Evolutionary conservation across 2,113 vertebrate species (phyloP).

Genomic region (Enhydra lutris): DNA sequence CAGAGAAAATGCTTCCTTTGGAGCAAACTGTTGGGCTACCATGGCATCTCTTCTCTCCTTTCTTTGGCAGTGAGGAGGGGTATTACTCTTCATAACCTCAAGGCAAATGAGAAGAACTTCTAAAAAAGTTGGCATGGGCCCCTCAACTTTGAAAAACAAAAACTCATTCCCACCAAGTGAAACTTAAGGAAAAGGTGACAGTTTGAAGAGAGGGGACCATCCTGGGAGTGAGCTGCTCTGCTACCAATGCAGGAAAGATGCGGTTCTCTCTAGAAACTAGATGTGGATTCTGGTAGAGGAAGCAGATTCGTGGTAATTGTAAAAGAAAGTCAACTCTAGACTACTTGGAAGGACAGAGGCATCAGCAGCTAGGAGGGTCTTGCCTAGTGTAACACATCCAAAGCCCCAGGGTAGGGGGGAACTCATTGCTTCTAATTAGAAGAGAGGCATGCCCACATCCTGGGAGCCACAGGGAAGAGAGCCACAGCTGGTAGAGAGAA

Average conservation of each 20-base stretch:
- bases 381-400: not conserved
- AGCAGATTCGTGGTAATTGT: not conserved
- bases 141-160: not conserved
- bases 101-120: not conserved
- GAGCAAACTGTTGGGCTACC: not conserved
- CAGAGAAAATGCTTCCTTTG: not conserved
- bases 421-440: not conserved
- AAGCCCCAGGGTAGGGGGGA: not conserved
- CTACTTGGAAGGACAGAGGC: not conserved
- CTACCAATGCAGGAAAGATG: not conserved
- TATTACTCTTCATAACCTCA: not conserved
- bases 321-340: not conserved
- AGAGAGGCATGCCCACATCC: not conserved
- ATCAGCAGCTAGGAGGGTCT: not conserved
- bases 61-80: not conserved
- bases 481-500: not conserved
- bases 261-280: not conserved
- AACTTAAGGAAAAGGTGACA: not conserved
- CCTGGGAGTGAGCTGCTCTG: not conserved
- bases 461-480: not conserved
- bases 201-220: not conserved
- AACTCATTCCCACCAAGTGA: not conserved
- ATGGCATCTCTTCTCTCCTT: not conserved
- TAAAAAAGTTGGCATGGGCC: not conserved
- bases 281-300: not conserved